A percentile compares a stretch with the other conserved stretches of the same genome.
phyloP scores from a whole-genome alignment of 1,140 invertebrate species.

The Drosophila paulistorum region DNA sequence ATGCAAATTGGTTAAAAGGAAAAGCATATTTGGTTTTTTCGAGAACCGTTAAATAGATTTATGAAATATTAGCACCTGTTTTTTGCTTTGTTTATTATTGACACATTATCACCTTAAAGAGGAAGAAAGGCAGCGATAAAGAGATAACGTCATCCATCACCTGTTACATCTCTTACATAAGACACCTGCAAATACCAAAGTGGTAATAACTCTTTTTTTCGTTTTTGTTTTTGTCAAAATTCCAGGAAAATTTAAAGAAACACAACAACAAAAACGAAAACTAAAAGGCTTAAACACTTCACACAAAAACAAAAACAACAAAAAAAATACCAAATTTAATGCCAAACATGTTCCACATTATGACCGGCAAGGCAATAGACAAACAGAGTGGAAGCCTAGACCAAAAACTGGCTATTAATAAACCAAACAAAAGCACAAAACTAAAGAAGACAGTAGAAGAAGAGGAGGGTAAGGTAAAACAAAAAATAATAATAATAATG shows the following conservation, averaged over 20 bases:
- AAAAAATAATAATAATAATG: conserved; percentile 13
- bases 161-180: conserved; percentile 41
- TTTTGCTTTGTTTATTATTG: neutral
- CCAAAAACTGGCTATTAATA: conserved; percentile 56
- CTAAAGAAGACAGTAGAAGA: conserved; percentile 22
- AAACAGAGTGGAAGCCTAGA: conserved; percentile 26
- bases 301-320: neutral
- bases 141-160: conserved; percentile 25
- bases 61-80: neutral
- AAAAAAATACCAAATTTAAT: conserved; percentile 20
- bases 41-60: conserved; percentile 1
- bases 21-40: neutral
- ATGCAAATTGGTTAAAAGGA: neutral
- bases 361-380: conserved; percentile 23
- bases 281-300: neutral
- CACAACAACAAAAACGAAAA: neutral
- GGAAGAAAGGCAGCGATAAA: neutral
- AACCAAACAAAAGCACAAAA: conserved; percentile 24
- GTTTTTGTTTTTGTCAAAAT: conserved; percentile 2
- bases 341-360: conserved; percentile 34
- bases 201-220: conserved; percentile 33
- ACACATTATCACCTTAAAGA: conserved; percentile 6
- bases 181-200: conserved; percentile 40
- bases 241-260: conserved; percentile 2
- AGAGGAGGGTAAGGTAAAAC: conserved; percentile 12